These are phyloP conservation scores for Drosophila lowei DNA, from an alignment of 1,140 invertebrate genomes.

Conservation along the genomic window DNA sequence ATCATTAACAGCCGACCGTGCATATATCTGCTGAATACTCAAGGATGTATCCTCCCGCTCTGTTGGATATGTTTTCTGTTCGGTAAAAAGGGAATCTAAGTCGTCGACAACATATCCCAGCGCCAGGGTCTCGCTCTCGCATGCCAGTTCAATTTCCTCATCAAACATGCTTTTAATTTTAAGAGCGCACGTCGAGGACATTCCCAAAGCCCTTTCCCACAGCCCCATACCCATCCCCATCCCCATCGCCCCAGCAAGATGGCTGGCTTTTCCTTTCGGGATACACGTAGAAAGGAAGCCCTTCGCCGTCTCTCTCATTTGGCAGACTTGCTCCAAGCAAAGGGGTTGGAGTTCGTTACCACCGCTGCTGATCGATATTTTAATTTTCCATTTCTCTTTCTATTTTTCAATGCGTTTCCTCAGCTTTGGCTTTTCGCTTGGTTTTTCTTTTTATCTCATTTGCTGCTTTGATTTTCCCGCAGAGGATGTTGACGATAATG, in stretches of 20 bases:
- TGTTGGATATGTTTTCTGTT: no score
- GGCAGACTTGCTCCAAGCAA: slow-evolving; percentile 27
- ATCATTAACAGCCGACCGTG: no score
- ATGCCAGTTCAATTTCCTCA: slow-evolving; percentile 72
- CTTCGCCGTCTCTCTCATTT: slow-evolving; percentile 59
- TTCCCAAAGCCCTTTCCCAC: slow-evolving; percentile 16
- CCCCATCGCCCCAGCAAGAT: no score
- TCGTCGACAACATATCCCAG: not conserved
- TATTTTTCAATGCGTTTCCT: slow-evolving; percentile 59
- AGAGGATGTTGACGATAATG: slow-evolving; percentile 51
- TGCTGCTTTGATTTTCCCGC: slow-evolving; percentile 71
- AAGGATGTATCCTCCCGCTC: no score
- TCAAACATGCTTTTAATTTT: slow-evolving; percentile 70
- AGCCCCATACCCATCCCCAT: no score
- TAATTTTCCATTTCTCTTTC: slow-evolving; percentile 59
- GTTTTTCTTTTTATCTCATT: slow-evolving; percentile 56
- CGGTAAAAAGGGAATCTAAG: not conserved
- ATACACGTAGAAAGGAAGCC: slow-evolving; percentile 39
- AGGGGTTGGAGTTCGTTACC: slow-evolving; percentile 79
- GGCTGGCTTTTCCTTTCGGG: slow-evolving; percentile 15
- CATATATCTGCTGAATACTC: no score
- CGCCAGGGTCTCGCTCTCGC: slow-evolving; percentile 4
- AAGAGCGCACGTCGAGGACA: slow-evolving; percentile 61
- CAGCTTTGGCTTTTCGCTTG: slow-evolving; percentile 59
- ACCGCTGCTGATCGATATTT: slow-evolving; percentile 75